phyloP scores from a whole-genome alignment of 2,888 invertebrate species.

The Ennomos quercinarius region DNA sequence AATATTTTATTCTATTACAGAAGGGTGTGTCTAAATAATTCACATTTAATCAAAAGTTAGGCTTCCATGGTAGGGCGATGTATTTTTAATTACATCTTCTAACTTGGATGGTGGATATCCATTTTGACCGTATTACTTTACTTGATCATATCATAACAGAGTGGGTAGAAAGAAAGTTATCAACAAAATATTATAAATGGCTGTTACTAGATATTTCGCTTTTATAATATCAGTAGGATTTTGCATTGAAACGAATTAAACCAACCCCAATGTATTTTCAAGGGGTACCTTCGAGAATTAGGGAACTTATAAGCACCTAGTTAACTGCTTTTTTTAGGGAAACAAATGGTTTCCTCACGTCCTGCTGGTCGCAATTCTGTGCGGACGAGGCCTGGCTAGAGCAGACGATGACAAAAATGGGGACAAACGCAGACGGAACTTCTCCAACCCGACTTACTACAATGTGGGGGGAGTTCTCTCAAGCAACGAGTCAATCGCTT shows the following conservation, averaged over 20 bases:
- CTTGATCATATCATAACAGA: too few species aligned
- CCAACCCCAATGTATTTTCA: too few species aligned
- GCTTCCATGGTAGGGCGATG: constrained; percentile 40
- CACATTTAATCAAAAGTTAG: constrained; percentile 58
- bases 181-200: too few species aligned
- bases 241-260: too few species aligned
- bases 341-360: constrained; percentile 52
- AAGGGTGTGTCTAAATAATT: constrained; percentile 56
- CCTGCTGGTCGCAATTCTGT: constrained; percentile 41
- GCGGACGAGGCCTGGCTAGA: constrained; percentile 41
- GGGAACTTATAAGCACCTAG: too few species aligned
- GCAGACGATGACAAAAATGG: constrained; percentile 61
- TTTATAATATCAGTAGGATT: too few species aligned
- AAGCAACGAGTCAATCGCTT: constrained; percentile 91
- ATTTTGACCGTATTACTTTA: too few species aligned
- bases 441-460: constrained; percentile 89
- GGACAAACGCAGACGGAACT: constrained; percentile 54
- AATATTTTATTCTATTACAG: constrained; percentile 17
- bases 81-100: not conserved
- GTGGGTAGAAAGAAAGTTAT: too few species aligned
- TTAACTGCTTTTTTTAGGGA: constrained; percentile 17
- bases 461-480: constrained; percentile 97
- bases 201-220: too few species aligned
- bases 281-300: too few species aligned
- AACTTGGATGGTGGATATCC: not conserved